Conservation (phyloP, 2,797 vertebrate genomes). For the Phylloscopus collybita region DNA sequence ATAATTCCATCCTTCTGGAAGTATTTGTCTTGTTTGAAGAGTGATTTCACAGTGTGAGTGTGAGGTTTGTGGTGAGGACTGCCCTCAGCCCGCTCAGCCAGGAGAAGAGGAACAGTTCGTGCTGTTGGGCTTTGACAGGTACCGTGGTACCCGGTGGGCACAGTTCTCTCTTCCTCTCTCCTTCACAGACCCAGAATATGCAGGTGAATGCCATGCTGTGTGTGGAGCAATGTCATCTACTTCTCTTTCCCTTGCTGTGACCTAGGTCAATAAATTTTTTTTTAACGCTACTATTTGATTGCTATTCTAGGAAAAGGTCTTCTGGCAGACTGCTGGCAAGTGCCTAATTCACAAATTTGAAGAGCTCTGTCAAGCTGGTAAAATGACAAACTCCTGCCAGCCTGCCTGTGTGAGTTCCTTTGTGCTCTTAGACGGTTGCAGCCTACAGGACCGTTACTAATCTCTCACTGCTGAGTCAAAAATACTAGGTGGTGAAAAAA, state of each 20-base stretch:
- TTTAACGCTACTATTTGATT: background rate
- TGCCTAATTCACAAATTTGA: background rate
- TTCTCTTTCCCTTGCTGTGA: background rate
- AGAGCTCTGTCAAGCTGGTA: background rate
- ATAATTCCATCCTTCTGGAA: background rate
- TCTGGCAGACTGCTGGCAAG: background rate
- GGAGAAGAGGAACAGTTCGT: background rate
- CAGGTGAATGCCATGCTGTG: background rate
- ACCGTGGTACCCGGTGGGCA: fast-evolving
- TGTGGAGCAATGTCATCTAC: background rate
- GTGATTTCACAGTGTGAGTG: background rate
- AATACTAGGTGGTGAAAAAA: background rate
- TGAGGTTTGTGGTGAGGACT: background rate
- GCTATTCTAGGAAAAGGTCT: background rate
- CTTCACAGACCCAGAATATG: fast-evolving
- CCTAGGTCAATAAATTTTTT: background rate
- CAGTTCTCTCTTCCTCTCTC: background rate
- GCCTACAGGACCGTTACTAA: background rate
- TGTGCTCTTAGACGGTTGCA: background rate
- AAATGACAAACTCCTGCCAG: background rate
- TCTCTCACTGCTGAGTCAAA: background rate
- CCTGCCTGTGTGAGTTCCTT: background rate
- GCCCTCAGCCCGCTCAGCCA: fast-evolving
- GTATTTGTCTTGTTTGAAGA: background rate
- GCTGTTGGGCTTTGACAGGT: background rate